Conservation (phyloP, 2,797 vertebrate genomes). For the Nothura maculosa region DNA sequence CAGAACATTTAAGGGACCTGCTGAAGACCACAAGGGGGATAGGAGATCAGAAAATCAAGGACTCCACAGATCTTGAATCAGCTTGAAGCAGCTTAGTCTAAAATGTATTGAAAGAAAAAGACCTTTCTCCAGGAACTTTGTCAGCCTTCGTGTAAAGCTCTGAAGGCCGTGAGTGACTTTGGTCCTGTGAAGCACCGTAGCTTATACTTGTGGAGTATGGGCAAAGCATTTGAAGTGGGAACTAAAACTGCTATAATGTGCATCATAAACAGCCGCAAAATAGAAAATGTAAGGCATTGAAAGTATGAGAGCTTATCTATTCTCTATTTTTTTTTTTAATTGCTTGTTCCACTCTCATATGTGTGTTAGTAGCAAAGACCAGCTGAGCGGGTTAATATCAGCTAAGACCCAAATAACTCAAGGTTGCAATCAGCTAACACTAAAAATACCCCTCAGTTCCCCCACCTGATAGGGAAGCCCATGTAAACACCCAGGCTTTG, state of each 20-base stretch:
- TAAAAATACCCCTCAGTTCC: slow-evolving; percentile 14
- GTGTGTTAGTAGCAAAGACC: neutral
- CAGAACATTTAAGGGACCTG: neutral
- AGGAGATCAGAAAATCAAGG: neutral
- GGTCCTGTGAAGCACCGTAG: neutral
- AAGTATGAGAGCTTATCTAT: neutral
- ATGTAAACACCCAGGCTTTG: neutral
- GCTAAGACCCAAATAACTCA: neutral
- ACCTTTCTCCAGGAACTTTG: neutral
- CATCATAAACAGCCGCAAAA: neutral
- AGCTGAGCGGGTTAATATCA: neutral
- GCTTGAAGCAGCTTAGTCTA: neutral
- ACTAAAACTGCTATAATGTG: neutral
- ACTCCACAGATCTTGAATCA: neutral
- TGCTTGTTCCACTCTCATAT: neutral
- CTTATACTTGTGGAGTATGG: rapidly evolving
- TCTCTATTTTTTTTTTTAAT: neutral
- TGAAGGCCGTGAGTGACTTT: neutral
- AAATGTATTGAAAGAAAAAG: neutral
- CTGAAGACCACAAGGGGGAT: neutral
- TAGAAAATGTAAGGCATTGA: neutral
- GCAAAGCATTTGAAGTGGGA: neutral
- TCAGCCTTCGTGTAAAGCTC: neutral
- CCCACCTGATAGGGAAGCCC: neutral
- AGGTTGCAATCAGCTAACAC: neutral